Conservation (phyloP, 92 coral and sea anemone species). For the Epizoanthus fatuus region DNA sequence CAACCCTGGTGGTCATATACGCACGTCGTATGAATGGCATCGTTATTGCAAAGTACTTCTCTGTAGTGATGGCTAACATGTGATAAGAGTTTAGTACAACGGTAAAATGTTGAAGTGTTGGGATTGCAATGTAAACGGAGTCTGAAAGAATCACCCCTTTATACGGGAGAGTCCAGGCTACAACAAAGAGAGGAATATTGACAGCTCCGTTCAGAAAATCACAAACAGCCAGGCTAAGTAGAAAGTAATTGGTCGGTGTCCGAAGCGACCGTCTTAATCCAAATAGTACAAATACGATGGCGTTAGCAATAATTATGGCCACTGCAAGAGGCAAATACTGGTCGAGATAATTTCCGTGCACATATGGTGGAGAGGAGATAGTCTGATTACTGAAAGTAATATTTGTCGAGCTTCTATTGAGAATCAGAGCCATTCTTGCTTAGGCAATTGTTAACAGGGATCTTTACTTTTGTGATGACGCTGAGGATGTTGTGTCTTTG, state of each 20-base stretch:
- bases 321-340: slow-evolving; percentile 23
- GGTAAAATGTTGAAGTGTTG: slow-evolving; percentile 17
- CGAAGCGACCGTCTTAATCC: slow-evolving; percentile 9
- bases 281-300: slow-evolving; percentile 27
- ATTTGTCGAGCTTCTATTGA: no score
- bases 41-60: slow-evolving; percentile 28
- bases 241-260: slow-evolving; percentile 23
- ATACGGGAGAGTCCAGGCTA: background rate
- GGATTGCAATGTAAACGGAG: background rate
- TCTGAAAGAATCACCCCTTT: background rate
- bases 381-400: no score
- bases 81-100: slow-evolving; percentile 22
- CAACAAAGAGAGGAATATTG: slow-evolving; percentile 22
- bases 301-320: background rate
- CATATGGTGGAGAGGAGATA: no score
- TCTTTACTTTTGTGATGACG: no score
- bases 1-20: background rate
- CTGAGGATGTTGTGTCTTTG: no score
- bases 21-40: slow-evolving; percentile 33
- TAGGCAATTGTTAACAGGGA: no score
- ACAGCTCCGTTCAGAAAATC: slow-evolving; percentile 25
- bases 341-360: slow-evolving; percentile 7
- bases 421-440: no score
- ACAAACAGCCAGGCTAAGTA: slow-evolving; percentile 24
- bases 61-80: slow-evolving; percentile 29